Conservation (phyloP, 2,797 vertebrate species). For the Sebastes cheni region DNA sequence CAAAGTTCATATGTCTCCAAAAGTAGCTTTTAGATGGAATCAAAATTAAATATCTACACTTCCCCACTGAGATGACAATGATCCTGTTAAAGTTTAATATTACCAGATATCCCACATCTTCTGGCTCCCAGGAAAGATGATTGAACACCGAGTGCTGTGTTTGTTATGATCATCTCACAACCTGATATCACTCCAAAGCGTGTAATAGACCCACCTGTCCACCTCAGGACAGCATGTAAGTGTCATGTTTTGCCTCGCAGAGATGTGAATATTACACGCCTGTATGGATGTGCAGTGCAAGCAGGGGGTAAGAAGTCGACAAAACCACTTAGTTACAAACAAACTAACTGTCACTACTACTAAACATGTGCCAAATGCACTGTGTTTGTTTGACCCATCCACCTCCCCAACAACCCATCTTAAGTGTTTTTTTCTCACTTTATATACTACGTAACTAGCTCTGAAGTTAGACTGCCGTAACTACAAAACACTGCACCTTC, state of each 20-base stretch:
- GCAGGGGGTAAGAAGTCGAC: too few species aligned
- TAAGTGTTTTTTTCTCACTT: too few species aligned
- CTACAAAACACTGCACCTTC: too few species aligned
- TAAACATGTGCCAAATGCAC: too few species aligned
- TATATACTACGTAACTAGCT: too few species aligned
- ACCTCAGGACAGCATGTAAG: background rate
- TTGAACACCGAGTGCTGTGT: background rate
- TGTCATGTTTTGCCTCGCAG: background rate
- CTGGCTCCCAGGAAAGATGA: background rate
- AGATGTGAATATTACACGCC: background rate
- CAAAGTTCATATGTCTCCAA: slow-evolving; percentile 1
- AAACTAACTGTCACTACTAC: background rate
- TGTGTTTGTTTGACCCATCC: too few species aligned
- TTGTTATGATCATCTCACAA: background rate
- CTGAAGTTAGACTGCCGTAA: too few species aligned
- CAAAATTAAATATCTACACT: background rate
- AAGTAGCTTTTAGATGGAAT: background rate
- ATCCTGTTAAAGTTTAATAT: background rate
- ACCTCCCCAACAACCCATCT: too few species aligned
- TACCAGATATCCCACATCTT: background rate
- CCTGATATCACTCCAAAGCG: background rate
- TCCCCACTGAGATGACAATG: background rate
- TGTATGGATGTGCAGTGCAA: background rate
- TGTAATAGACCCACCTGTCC: background rate
- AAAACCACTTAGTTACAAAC: background rate